Base-by-base conservation (phyloP, 2,797 vertebrate genomes). In the Poeciliopsis paucimaculata region DNA sequence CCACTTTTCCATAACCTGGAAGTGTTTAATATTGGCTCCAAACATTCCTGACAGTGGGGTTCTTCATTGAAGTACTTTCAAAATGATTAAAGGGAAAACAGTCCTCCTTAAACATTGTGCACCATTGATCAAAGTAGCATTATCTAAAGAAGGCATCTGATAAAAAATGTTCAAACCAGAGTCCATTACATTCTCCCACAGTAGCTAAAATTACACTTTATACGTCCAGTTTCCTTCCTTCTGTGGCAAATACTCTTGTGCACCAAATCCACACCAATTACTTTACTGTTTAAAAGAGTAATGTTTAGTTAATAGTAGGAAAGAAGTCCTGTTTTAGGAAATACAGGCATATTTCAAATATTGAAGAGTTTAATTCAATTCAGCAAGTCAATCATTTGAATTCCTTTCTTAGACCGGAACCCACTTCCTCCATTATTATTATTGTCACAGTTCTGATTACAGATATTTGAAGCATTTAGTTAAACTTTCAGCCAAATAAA, bases 161-260 rank as follows among this genome's bases (percentile, higher is more conserved):
- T 49, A n/a, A n/a, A 9, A n/a, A 55, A 55, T n/a, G 53, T n/a
- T 55, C 26, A 75, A 57, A 57, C 28, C 53, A 60, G 79, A 62
- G 86, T 79, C 77, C 46, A 83, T n/a, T 82, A 80, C 81, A 39
- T 36, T 49, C 10, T 28, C 26, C n/a, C 41, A 28, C n/a, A 31
- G 13, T n/a, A 71, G 15, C 45, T 20, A 31, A 49, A 28, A 46
- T 47, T 49, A 9, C 45, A 10, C 46, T 51, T 18, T 31, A 26
- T 9, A 10, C 23, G 0, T 26, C 49, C 34, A 66, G 18, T 66
- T 41, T 41, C 36, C 62, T 41, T 41, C 20, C 26, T 5, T 16
- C 51, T 75, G 53, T 41, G 31, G 39, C 60, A 75, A 75, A 75
- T 60, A 75, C 26, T 57, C 26, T 31, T 45, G 5, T 76, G 57